Evolutionary conservation across 1,140 invertebrate genomes (phyloP).

Genomic region (Sminthurides bifidus): DNA sequence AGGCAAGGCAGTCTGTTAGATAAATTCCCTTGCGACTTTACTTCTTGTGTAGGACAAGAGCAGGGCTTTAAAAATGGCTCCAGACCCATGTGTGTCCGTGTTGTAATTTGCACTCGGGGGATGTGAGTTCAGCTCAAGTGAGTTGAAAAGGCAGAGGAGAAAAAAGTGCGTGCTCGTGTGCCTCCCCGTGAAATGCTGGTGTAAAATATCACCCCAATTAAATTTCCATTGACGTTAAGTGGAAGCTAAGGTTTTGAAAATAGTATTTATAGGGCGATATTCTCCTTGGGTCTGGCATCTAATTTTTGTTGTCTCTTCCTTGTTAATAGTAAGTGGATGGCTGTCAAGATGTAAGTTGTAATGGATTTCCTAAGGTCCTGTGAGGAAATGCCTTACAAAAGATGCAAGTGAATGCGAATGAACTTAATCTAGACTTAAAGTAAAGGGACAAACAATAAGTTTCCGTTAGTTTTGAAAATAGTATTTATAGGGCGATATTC

Average conservation of each 20-base stretch:
- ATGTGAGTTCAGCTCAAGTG: not conserved
- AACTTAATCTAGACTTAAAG: too few relatives aligned
- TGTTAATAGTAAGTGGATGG: too few relatives aligned
- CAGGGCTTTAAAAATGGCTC: not conserved
- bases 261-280: not conserved
- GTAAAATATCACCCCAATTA: conserved; percentile 25
- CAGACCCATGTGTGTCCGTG: too few relatives aligned
- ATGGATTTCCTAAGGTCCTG: too few relatives aligned
- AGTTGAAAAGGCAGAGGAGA: not conserved
- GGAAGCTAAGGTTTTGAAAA: not conserved
- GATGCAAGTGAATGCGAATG: not conserved
- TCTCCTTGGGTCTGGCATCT: too few relatives aligned
- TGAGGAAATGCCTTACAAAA: not conserved
- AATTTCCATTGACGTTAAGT: conserved; percentile 15
- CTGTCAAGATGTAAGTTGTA: not conserved
- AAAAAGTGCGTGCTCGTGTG: not conserved
- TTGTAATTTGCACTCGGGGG: too few relatives aligned
- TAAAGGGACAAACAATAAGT: too few relatives aligned
- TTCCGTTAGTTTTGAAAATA: not conserved
- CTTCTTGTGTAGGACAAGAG: not conserved
- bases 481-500: not conserved
- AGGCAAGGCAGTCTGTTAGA: not conserved
- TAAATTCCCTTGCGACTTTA: not conserved
- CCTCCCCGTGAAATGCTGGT: not conserved
- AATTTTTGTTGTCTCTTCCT: too few relatives aligned